Percentiles rank a stretch among this genome's conserved stretches.
phyloP scores from a whole-genome alignment of 2,113 vertebrate genomes.

The Salvelinus sp. region DNA sequence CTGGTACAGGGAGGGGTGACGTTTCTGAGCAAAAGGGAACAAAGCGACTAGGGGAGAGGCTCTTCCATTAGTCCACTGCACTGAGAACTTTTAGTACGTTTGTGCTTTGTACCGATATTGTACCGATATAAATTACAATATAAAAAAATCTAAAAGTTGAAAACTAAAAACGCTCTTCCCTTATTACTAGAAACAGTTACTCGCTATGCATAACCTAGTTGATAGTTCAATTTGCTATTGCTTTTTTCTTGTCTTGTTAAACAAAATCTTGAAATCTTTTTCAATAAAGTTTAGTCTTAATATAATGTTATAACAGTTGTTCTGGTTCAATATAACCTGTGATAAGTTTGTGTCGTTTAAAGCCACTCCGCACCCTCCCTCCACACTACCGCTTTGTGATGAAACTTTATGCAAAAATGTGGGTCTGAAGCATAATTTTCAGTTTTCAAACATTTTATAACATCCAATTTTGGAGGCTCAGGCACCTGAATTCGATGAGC shows the following conservation, averaged over 20 bases:
- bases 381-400: slow-evolving; percentile 83
- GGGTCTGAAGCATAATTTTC: slow-evolving; percentile 80
- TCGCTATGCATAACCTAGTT: slow-evolving; percentile 99
- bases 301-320: slow-evolving; percentile 99
- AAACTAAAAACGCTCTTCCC: slow-evolving; percentile 93
- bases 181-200: slow-evolving; percentile 99
- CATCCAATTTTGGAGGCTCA: slow-evolving; percentile 68
- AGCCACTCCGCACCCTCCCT: slow-evolving; percentile 82
- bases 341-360: slow-evolving; percentile 99
- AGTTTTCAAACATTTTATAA: slow-evolving; percentile 70
- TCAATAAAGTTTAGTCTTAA: slow-evolving; percentile 99
- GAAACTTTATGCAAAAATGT: slow-evolving; percentile 85
- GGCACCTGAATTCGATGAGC: slow-evolving; percentile 63
- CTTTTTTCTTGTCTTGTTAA: slow-evolving; percentile 99
- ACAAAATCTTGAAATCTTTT: slow-evolving; percentile 94
- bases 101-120: slow-evolving; percentile 99
- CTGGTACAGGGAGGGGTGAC: slow-evolving; percentile 85
- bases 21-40: slow-evolving; percentile 97
- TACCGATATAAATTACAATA: slow-evolving; percentile 85
- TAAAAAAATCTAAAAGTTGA: slow-evolving; percentile 90
- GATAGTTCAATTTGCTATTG: slow-evolving; percentile 99
- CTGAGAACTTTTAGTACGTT: slow-evolving; percentile 99
- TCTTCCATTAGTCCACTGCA: slow-evolving; percentile 98
- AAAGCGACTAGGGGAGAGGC: slow-evolving; percentile 92
- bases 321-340: slow-evolving; percentile 99